Evolutionary conservation across 2,797 vertebrate species (phyloP), one percentile per base, ranked within the genome.

Genomic region (Glossophaga mutica): DNA sequence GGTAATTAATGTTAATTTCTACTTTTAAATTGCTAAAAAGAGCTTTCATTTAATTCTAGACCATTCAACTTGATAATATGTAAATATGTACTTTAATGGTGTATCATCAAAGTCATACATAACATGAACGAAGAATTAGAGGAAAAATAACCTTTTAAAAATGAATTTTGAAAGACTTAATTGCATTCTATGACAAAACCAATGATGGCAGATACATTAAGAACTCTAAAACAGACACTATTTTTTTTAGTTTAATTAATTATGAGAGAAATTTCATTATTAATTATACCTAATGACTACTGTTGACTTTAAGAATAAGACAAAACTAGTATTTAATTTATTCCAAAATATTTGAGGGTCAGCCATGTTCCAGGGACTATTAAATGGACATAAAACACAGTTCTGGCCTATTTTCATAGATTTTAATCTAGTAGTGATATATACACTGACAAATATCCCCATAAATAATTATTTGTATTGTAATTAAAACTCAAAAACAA

Each of bases 271-370:
- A 65, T 67, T 44, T 90, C 26, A 91, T 39, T 95, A 9, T 50
- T 86, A 86, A 86, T 91, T 91, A 92, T 6, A 68, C 1, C 9
- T 52, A 94, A 50, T 67, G 22, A 44, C 1, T 71, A 86, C 34
- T 81, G 82, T 32, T 76, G 50, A 71, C 15, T 76, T 92, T 93
- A 96, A 81, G 29, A 50, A 52, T 44, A 96, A 87, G 11, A 52
- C 5, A 77, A 91, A 78, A 14, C 3, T 79, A 88, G 39, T 26
- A 85, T 87, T 94, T 81, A 76, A 62, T 46, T 82, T 39, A 91
- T 86, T 86, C 29, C 2, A 71, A 86, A 65, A 29, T 79, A 50
- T 70, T 39, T 85, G 29, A 87, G 12, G 39, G 2, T 7, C 68
- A 90, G 52, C 1, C n/a, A 57, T 68, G 19, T 71, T 89, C 48